Percentiles rank a stretch among this genome's conserved stretches.
Conservation (phyloP, 2,888 invertebrate species). For the Mythimna vitellina region DNA sequence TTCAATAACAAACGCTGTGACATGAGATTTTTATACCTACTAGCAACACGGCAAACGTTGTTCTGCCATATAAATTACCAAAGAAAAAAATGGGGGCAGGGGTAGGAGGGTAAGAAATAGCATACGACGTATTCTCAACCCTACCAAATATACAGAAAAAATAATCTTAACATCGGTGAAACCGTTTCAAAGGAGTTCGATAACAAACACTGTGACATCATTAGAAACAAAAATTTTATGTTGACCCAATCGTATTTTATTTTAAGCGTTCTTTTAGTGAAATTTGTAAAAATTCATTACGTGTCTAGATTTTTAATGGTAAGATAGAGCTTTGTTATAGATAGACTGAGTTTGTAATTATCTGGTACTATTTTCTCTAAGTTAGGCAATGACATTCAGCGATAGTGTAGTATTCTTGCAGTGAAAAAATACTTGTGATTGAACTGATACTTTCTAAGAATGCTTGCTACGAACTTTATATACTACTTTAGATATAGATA, state of each 20-base stretch:
- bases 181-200: too few species aligned
- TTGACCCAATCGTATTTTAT: not conserved
- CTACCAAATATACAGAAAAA: too few species aligned
- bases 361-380: not conserved
- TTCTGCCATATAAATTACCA: too few species aligned
- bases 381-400: not conserved
- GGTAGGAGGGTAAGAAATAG: too few species aligned
- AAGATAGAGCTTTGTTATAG: not conserved
- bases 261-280: not conserved
- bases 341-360: not conserved
- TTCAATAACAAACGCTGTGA: too few species aligned
- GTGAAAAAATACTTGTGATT: not conserved
- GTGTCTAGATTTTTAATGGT: not conserved
- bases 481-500: too few species aligned
- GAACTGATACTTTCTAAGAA: not conserved
- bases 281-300: not conserved
- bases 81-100: too few species aligned
- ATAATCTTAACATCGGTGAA: too few species aligned
- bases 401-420: not conserved
- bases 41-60: too few species aligned
- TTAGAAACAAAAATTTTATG: not conserved
- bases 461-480: not conserved
- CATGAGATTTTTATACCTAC: too few species aligned
- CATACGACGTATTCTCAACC: too few species aligned
- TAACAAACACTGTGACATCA: too few species aligned